These are phyloP conservation scores for Heliothis peltigera DNA, from an alignment of 2,888 invertebrate species.

Conservation along the genomic window DNA sequence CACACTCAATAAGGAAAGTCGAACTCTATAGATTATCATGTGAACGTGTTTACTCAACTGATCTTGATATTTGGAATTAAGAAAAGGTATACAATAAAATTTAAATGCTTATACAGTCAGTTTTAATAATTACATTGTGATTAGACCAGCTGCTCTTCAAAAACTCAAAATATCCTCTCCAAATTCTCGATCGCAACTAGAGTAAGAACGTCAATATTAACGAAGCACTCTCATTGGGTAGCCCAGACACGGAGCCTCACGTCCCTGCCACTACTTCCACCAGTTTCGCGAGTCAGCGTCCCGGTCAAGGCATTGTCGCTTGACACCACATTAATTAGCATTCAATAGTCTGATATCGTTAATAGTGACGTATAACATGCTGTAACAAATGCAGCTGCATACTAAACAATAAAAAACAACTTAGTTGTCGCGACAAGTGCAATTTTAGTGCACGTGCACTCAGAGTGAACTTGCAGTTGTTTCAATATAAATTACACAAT, in stretches of 20 bases:
- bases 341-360: constrained; percentile 3
- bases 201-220: not conserved
- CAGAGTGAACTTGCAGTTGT: not conserved
- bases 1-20: too few species aligned
- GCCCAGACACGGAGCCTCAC: not conserved
- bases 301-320: constrained; percentile 5
- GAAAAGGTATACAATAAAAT: too few species aligned
- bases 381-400: not conserved
- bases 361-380: constrained; percentile 2
- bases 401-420: constrained; percentile 12
- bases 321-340: constrained; percentile 23
- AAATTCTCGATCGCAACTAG: too few species aligned
- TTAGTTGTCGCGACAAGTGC: constrained; percentile 24
- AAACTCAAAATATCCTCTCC: too few species aligned
- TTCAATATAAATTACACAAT: not conserved
- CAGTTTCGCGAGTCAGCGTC: too few species aligned
- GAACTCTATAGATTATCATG: too few species aligned
- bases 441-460: constrained; percentile 41
- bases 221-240: constrained; percentile 1
- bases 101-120: too few species aligned
- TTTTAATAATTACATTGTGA: too few species aligned
- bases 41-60: too few species aligned
- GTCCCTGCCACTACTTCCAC: not conserved
- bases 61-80: too few species aligned
- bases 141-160: too few species aligned